Evolutionary conservation across 2,797 vertebrate species (phyloP), one percentile per base, ranked within the genome.

Genomic region (Bradypodion ventrale): DNA sequence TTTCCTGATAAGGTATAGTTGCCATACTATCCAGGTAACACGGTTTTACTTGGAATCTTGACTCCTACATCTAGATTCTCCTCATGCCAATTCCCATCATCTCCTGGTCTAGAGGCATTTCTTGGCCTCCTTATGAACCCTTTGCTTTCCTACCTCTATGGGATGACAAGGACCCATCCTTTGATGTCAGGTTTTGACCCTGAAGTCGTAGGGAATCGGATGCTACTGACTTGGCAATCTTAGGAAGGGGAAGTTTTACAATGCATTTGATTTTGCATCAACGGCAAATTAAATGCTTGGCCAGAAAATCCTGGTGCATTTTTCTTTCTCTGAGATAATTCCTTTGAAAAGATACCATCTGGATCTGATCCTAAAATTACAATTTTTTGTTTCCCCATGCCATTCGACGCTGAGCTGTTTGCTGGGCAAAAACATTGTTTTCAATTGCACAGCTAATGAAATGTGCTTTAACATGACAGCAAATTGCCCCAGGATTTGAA

Each of bases 401-500:
- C 42, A 70, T 69, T 76, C 73, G 73, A 81, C 46, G 40, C 32
- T 70, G 52, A 81, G 63, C 78, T 65, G 76, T 76, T 85, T 90
- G 87, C 78, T 91, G 88, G 91, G 85, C 82, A 60, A 83, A 84
- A 91, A 87, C 90, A 91, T 84, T 66, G 86, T 75, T 87, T 86
- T 44, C 60, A 85, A 62, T 81, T 13, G 78, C 74, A 69, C 75
- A 42, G 82, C 81, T 90, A 92, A 92, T 90, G 89, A 92, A 92
- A 87, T 87, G 89, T 92, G 72, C 86, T 87, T 87, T 91, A 91
- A 90, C 83, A 84, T 76, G 87, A 87, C 78, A 70, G 72, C 63
- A 93, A 89, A 92, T 91, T 75, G 91, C 88, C 89, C 85, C 40
- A 91, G 83, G 88, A 88, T 56, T 88, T 83, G 89, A 90, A 90